A percentile compares a stretch with the other conserved stretches of the same genome.
phyloP scores from a whole-genome alignment of 1,140 invertebrate species.

The Drosophila funebris region DNA sequence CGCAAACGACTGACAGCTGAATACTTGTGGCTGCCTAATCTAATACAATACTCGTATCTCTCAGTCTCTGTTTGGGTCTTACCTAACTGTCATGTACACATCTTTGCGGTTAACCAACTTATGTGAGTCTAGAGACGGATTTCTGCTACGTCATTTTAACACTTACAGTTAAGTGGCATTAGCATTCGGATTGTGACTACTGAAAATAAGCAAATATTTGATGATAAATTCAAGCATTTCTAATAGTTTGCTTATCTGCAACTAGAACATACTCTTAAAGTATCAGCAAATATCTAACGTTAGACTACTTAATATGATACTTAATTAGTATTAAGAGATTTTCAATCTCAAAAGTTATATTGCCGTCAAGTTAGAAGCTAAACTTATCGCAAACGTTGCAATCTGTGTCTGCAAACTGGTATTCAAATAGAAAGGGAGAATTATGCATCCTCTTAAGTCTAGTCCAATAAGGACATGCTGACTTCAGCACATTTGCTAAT shows the following conservation, averaged over 20 bases:
- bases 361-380: slow-evolving; percentile 20
- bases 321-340: slow-evolving; percentile 26
- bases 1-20: slow-evolving; percentile 47
- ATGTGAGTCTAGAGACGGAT: background rate
- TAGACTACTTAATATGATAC: slow-evolving; percentile 12
- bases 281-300: background rate
- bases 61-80: background rate
- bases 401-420: slow-evolving; percentile 35
- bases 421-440: background rate
- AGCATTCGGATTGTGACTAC: slow-evolving; percentile 19
- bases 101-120: slow-evolving; percentile 59
- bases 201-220: slow-evolving; percentile 3
- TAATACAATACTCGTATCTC: background rate
- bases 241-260: slow-evolving; percentile 3
- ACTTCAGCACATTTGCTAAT: background rate
- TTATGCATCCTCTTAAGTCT: background rate
- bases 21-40: slow-evolving; percentile 56
- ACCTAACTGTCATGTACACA: slow-evolving; percentile 38
- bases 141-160: slow-evolving; percentile 12
- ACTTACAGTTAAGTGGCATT: slow-evolving; percentile 18
- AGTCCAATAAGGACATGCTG: background rate
- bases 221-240: background rate
- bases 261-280: background rate
- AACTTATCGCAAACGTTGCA: slow-evolving; percentile 41
- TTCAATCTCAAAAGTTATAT: slow-evolving; percentile 20